These are phyloP conservation scores for Chloebia gouldiae DNA, from an alignment of 2,113 vertebrate genomes.

Conservation along the genomic window DNA sequence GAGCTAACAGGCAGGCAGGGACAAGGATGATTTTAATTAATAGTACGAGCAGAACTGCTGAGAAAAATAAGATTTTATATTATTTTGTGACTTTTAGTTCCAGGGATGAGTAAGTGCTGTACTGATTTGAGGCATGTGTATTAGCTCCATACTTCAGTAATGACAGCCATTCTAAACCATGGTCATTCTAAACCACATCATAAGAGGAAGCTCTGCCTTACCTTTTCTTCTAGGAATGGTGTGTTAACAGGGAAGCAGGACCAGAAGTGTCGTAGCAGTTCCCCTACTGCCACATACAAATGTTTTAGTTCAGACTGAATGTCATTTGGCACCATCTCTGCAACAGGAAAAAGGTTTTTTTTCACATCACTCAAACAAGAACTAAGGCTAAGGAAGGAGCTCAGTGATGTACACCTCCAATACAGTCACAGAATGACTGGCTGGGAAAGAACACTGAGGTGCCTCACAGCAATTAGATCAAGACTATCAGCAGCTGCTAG, in stretches of 20 bases:
- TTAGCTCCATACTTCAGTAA: background rate
- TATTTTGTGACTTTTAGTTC: background rate
- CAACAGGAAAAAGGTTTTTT: constrained; percentile 12
- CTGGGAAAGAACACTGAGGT: background rate
- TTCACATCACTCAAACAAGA: background rate
- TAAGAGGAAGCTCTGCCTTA: constrained; percentile 27
- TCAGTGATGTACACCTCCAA: background rate
- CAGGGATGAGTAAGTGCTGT: background rate
- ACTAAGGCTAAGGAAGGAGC: background rate
- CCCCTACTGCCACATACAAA: constrained; percentile 90
- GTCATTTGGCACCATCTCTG: constrained; percentile 95
- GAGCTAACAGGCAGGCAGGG: background rate
- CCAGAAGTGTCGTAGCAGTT: constrained; percentile 97
- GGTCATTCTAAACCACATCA: background rate
- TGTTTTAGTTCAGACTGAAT: constrained; percentile 94
- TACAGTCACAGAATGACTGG: background rate
- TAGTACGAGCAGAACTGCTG: background rate
- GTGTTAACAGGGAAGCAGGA: constrained; percentile 97
- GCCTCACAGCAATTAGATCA: background rate
- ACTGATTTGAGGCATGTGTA: background rate
- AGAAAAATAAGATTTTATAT: background rate
- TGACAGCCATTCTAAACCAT: background rate
- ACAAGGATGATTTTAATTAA: background rate
- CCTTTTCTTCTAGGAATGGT: constrained; percentile 97
- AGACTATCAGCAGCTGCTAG: background rate